Percentiles rank a stretch among this genome's conserved stretches.
Evolutionary conservation across 2,113 vertebrate species (phyloP).

Genomic region (Eleginops maclovinus): DNA sequence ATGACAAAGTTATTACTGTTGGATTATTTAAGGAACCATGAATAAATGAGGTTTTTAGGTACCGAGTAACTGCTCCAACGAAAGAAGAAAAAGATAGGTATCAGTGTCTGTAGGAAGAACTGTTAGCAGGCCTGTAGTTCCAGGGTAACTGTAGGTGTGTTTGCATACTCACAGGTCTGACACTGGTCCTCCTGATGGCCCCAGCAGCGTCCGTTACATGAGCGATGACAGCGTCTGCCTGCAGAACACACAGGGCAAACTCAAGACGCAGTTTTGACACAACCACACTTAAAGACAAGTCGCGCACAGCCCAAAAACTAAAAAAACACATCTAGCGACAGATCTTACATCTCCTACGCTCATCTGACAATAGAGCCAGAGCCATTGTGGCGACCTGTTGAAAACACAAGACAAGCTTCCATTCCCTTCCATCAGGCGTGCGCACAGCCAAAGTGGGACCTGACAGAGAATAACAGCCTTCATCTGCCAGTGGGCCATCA

Average conservation of each 20-base stretch:
- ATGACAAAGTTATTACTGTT: too few relatives aligned
- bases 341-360: slow-evolving; percentile 46
- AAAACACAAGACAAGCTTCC: slow-evolving; percentile 51
- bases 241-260: slow-evolving; percentile 41
- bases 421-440: slow-evolving; percentile 40
- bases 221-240: slow-evolving; percentile 95
- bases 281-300: slow-evolving; percentile 1
- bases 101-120: background rate
- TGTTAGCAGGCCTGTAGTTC: background rate
- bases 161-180: slow-evolving; percentile 91
- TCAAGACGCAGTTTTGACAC: slow-evolving; percentile 18
- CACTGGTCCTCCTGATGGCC: slow-evolving; percentile 94
- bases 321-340: slow-evolving; percentile 33
- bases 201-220: slow-evolving; percentile 96
- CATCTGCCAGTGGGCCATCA: slow-evolving; percentile 66
- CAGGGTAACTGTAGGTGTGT: background rate
- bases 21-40: too few relatives aligned
- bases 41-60: too few relatives aligned
- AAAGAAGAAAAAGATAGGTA: too few relatives aligned
- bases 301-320: slow-evolving; percentile 8
- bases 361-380: slow-evolving; percentile 44
- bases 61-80: too few relatives aligned
- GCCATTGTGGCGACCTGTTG: slow-evolving; percentile 31
- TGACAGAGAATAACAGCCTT: slow-evolving; percentile 64
- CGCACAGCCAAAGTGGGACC: slow-evolving; percentile 57